phyloP scores from a whole-genome alignment of 1,140 invertebrate species.

The Drosophila watanabei region DNA sequence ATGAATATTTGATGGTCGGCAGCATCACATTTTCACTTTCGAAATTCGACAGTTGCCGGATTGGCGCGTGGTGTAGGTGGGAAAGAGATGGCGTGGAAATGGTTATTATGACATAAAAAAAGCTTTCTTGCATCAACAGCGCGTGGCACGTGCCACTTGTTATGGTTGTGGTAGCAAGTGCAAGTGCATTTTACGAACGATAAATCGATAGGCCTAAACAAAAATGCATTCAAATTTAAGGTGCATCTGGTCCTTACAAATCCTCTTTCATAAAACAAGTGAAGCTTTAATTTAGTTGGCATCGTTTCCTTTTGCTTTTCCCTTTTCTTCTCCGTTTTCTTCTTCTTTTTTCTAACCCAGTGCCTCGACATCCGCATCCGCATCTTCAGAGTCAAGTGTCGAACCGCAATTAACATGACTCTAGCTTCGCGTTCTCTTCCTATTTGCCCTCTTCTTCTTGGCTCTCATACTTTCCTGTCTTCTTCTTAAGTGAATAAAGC shows the following conservation, averaged over 20 bases:
- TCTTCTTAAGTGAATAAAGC: constrained; percentile 12
- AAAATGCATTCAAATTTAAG: neutral
- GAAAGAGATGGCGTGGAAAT: constrained; percentile 28
- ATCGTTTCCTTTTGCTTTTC: neutral
- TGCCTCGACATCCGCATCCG: constrained; percentile 40
- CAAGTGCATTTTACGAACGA: constrained; percentile 26
- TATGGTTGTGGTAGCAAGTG: constrained; percentile 22
- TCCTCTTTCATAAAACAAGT: neutral
- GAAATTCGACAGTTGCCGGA: constrained; percentile 58
- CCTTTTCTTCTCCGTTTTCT: neutral
- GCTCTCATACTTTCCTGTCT: constrained; percentile 10
- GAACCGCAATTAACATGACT: constrained; percentile 75
- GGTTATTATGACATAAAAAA: constrained; percentile 67
- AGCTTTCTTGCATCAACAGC: constrained; percentile 50
- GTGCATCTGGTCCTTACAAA: neutral
- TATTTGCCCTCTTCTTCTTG: constrained; percentile 4
- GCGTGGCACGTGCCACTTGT: constrained; percentile 52
- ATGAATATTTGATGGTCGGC: constrained; percentile 53
- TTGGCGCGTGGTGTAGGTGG: constrained; percentile 3
- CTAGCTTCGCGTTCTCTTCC: constrained; percentile 22
- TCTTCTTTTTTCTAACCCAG: constrained; percentile 13
- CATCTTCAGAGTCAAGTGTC: constrained; percentile 65
- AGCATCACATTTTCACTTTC: constrained; percentile 69
- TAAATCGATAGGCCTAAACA: constrained; percentile 32
- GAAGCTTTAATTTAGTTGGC: constrained; percentile 5